Evolutionary conservation across 2,888 invertebrate genomes (phyloP).

Genomic region (Tinea pellionella): DNA sequence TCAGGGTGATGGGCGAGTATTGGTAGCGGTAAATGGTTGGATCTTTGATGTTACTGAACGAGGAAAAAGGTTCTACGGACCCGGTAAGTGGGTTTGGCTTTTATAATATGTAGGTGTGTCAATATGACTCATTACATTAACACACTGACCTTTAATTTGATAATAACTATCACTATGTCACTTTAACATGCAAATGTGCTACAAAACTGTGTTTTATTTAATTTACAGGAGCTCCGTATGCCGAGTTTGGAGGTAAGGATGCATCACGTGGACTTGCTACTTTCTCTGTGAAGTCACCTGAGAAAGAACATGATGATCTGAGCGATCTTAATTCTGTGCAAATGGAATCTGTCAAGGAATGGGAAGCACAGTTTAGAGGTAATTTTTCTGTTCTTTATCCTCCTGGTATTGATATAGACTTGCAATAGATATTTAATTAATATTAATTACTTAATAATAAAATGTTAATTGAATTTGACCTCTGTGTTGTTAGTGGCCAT

Average conservation of each 20-base stretch:
- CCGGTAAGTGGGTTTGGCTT: constrained; percentile 76
- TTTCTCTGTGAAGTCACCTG: constrained; percentile 84
- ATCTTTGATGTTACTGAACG: constrained; percentile 93
- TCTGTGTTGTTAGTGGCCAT: neutral
- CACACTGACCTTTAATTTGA: neutral
- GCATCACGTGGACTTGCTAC: constrained; percentile 95
- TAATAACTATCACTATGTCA: too few relatives aligned
- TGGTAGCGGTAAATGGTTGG: constrained; percentile 92
- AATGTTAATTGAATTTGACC: neutral
- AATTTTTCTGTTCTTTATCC: constrained; percentile 20
- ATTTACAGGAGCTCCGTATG: constrained; percentile 51
- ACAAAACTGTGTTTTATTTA: neutral
- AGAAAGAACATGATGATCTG: constrained; percentile 93
- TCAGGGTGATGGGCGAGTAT: constrained; percentile 86
- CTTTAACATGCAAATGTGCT: too few relatives aligned
- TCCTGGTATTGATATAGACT: too few relatives aligned
- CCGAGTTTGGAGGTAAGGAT: constrained; percentile 67
- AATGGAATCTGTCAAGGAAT: constrained; percentile 95
- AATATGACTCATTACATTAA: neutral
- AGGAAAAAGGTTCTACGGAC: constrained; percentile 92
- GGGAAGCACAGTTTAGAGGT: constrained; percentile 98
- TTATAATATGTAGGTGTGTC: neutral
- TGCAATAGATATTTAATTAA: too few relatives aligned
- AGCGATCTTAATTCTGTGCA: constrained; percentile 92
- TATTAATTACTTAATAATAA: neutral